A percentile compares a stretch with the other conserved stretches of the same genome.
phyloP scores from a whole-genome alignment of 2,888 invertebrate species.

The Microchrysa polita region DNA sequence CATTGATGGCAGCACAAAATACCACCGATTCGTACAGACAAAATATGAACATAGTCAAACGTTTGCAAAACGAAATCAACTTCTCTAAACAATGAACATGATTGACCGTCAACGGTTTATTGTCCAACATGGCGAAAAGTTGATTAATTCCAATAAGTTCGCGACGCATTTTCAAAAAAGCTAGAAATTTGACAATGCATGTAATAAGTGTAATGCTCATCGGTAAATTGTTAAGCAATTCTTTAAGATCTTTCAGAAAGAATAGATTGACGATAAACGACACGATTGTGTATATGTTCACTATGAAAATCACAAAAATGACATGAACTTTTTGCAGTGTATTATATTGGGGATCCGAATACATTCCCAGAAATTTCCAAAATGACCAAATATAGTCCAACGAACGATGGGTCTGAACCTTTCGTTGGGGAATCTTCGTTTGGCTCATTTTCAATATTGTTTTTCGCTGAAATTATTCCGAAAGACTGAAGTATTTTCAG shows the following conservation, averaged over 20 bases:
- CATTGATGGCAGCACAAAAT: background rate
- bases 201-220: constrained; percentile 14
- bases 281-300: background rate
- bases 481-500: too few species aligned
- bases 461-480: too few species aligned
- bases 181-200: background rate
- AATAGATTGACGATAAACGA: background rate
- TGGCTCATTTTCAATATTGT: too few species aligned
- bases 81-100: background rate
- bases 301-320: background rate
- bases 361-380: constrained; percentile 24
- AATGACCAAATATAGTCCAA: constrained; percentile 7
- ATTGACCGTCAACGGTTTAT: background rate
- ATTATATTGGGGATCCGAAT: constrained; percentile 9
- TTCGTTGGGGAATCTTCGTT: too few species aligned
- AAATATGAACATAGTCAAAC: background rate
- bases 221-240: constrained; percentile 29
- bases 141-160: background rate
- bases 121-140: background rate
- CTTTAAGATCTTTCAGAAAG: constrained; percentile 12
- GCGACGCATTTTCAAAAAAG: background rate
- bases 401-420: background rate
- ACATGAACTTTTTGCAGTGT: constrained; percentile 11
- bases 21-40: background rate
- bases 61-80: constrained; percentile 5